Conservation (phyloP, 2,797 vertebrate genomes). For the Sylvilagus floridanus region DNA sequence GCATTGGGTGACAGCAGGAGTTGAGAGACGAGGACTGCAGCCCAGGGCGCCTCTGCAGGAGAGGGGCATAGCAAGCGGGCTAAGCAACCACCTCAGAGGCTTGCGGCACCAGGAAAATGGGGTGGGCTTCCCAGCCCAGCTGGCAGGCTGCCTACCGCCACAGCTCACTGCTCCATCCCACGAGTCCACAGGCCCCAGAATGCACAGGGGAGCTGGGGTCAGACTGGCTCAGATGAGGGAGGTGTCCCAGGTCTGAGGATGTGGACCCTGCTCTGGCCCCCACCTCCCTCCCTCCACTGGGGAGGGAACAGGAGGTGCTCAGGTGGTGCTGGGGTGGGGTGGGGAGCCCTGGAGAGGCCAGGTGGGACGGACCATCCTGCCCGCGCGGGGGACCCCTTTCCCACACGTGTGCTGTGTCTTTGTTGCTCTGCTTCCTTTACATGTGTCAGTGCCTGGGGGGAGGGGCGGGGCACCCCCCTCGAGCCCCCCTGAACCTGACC, state of each 20-base stretch:
- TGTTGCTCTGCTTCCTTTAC: conserved; percentile 82
- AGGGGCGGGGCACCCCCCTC: conserved; percentile 46
- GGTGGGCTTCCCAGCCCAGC: background rate
- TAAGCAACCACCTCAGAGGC: background rate
- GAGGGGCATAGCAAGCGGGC: background rate
- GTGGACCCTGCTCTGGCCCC: background rate
- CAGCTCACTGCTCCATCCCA: background rate
- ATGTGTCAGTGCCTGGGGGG: conserved; percentile 83
- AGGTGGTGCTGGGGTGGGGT: background rate
- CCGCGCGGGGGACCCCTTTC: conserved; percentile 77
- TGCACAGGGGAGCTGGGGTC: background rate
- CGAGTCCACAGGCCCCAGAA: background rate
- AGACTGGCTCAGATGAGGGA: background rate
- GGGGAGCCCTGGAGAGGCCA: conserved; percentile 51
- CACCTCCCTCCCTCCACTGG: background rate
- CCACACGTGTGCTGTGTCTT: conserved; percentile 75
- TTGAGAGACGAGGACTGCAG: background rate
- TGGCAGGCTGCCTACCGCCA: background rate
- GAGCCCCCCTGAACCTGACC: conserved; percentile 79
- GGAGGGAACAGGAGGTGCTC: conserved; percentile 26
- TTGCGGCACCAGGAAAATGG: background rate
- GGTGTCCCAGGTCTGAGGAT: background rate
- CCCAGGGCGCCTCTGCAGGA: background rate
- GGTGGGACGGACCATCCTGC: conserved; percentile 87
- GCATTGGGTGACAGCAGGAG: background rate